Base-by-base conservation (phyloP, 2,113 vertebrate genomes). In the Microcebus lehilahytsara region DNA sequence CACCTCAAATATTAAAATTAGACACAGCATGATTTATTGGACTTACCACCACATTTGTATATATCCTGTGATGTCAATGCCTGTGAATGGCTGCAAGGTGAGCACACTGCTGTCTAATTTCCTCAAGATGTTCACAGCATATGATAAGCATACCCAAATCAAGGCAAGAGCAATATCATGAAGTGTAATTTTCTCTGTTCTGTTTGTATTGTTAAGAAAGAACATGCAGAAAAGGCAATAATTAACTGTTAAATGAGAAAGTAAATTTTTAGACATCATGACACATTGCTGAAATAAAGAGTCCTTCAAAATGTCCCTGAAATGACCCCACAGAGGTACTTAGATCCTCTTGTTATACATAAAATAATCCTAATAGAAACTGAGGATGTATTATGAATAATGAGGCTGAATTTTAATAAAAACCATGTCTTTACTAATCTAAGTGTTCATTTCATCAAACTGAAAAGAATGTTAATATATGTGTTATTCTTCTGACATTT, bases 381-480 rank as follows among this genome's bases (percentile, higher is more conserved):
- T 75, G 25, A 95, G 40, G 25, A 42, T 79, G 5, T 75, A 92
- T 92, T 86, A 67, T 95, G 49, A 95, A 89, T 81, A 95, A 95
- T 92, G 79, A 90, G 62, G 17, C 27, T 88, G 23, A 58, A 83
- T 96, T 97, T 94, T 94, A 93, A 93, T 88, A 83, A 94, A 97
- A 97, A 78, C 0, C 49, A 91, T 85, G 60, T 72, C 89, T 98
- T 94, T 85, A 67, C 46, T 94, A 77, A 95, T 78, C 74, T 78
- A 96, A 94, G 88, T 89, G 40, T 67, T 85, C 78, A 93, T 97
- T 91, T 51, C 53, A 91, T 95, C 74, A 83, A 85, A 94, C 8
- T 80, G 66, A 97, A 90, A 94, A 67, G 51, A 97, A 89, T 96
- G 85, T 85, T 91, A 96, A 87, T 89, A 23, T 72, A 88, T 93